phyloP scores from a whole-genome alignment of 2,797 vertebrate genomes.

The Melopsittacus undulatus region DNA sequence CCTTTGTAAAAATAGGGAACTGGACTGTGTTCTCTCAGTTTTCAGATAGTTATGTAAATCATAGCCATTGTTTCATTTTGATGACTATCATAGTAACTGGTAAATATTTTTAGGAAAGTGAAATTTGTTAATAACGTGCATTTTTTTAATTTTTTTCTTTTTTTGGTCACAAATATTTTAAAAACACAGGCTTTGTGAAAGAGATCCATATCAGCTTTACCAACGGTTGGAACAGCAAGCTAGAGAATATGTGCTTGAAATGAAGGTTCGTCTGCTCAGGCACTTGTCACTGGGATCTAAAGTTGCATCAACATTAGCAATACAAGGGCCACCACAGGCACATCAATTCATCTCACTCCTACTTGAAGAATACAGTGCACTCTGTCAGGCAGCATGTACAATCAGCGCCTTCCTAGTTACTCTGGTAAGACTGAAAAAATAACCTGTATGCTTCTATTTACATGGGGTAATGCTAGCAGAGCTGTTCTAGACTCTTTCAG shows the following conservation, averaged over 20 bases:
- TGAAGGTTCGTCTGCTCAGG: conserved; percentile 94
- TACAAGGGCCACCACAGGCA: conserved; percentile 91
- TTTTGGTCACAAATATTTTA: background rate
- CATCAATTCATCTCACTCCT: conserved; percentile 95
- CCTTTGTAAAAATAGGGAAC: background rate
- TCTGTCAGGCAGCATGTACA: conserved; percentile 96
- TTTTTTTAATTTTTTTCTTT: background rate
- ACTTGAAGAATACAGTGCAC: conserved; percentile 93
- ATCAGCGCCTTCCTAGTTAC: conserved; percentile 97
- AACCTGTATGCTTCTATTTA: background rate
- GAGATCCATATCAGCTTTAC: conserved; percentile 98
- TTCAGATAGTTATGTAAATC: background rate
- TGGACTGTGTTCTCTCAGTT: background rate
- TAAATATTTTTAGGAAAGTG: background rate
- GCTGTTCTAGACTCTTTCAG: background rate
- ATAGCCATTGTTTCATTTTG: background rate
- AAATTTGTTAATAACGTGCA: background rate
- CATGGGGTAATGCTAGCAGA: background rate
- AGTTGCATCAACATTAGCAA: conserved; percentile 71
- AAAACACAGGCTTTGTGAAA: conserved; percentile 89
- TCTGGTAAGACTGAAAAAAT: conserved; percentile 81
- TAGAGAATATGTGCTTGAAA: conserved; percentile 94
- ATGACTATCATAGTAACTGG: background rate
- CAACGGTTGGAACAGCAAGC: conserved; percentile 97
- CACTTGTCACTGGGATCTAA: conserved; percentile 89